These are phyloP conservation scores for Cotesia chilonis DNA, from an alignment of 1,140 invertebrate species.

Conservation along the genomic window DNA sequence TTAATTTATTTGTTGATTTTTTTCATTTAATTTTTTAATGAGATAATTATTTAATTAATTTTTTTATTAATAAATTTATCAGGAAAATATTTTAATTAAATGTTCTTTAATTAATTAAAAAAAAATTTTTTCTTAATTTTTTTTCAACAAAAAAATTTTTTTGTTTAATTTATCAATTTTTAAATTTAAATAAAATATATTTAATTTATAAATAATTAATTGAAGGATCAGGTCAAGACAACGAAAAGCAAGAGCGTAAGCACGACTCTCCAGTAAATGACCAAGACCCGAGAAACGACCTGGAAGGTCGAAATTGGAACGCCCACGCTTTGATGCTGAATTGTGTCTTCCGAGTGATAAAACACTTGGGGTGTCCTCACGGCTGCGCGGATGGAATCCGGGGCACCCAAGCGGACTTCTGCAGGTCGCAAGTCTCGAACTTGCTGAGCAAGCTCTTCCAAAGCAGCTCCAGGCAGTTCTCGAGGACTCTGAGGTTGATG, in stretches of 20 bases:
- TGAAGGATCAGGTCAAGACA: conserved; percentile 40
- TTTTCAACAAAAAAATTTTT: not conserved
- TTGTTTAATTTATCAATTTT: not conserved
- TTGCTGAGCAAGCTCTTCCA: conserved; percentile 81
- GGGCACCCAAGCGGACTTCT: conserved; percentile 88
- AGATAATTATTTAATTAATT: too few relatives aligned
- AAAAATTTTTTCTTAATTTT: too few relatives aligned
- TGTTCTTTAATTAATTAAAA: too few relatives aligned
- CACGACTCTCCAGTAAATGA: conserved; percentile 68
- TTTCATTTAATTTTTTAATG: too few relatives aligned
- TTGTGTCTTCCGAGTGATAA: conserved; percentile 77
- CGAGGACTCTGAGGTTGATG: conserved; percentile 81
- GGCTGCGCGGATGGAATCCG: conserved; percentile 85
- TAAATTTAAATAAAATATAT: not conserved
- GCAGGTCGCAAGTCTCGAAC: conserved; percentile 87
- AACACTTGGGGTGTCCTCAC: conserved; percentile 92
- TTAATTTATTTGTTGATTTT: not conserved
- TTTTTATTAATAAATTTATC: too few relatives aligned
- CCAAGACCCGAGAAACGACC: conserved; percentile 61
- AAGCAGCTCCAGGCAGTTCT: conserved; percentile 76
- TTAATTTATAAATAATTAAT: conserved; percentile 2
- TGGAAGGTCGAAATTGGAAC: conserved; percentile 56
- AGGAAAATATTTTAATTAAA: too few relatives aligned
- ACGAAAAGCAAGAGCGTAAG: conserved; percentile 60
- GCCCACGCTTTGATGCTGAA: conserved; percentile 66